Conservation (phyloP, 2,113 vertebrate species). For the Colaptes auratus region DNA sequence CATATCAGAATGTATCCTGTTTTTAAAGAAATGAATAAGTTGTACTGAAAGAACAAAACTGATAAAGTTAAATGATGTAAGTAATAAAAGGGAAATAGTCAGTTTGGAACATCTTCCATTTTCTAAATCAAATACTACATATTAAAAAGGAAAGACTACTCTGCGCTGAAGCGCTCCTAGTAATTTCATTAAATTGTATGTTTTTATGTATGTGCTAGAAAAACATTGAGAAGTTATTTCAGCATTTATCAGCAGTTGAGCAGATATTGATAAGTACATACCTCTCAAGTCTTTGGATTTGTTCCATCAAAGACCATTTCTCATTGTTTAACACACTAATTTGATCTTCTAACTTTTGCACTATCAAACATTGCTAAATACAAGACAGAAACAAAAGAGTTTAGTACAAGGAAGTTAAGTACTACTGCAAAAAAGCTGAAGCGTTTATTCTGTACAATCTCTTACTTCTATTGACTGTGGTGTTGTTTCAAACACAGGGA, state of each 20-base stretch:
- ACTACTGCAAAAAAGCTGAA: not conserved
- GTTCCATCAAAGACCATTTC: conserved; percentile 90
- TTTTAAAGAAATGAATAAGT: not conserved
- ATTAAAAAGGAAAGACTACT: not conserved
- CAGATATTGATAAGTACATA: conserved; percentile 58
- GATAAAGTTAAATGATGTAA: not conserved
- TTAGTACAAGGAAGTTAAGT: not conserved
- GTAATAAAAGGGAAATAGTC: not conserved
- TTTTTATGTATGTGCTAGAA: not conserved
- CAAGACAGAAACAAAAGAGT: conserved; percentile 51
- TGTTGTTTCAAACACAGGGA: conserved; percentile 67
- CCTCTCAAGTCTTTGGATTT: conserved; percentile 95
- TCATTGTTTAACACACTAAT: conserved; percentile 91
- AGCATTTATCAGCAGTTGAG: not conserved
- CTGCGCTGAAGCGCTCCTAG: not conserved
- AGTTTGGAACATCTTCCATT: not conserved
- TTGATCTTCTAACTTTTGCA: conserved; percentile 96
- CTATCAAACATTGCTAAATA: conserved; percentile 87
- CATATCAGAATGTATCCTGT: not conserved
- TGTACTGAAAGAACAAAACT: not conserved
- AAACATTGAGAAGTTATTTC: not conserved
- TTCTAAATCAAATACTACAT: not conserved
- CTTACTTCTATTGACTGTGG: conserved; percentile 77
- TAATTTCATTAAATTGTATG: not conserved
- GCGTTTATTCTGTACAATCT: not conserved